Conservation (phyloP, 2,797 vertebrate species). For the Cossypha polioptera region DNA sequence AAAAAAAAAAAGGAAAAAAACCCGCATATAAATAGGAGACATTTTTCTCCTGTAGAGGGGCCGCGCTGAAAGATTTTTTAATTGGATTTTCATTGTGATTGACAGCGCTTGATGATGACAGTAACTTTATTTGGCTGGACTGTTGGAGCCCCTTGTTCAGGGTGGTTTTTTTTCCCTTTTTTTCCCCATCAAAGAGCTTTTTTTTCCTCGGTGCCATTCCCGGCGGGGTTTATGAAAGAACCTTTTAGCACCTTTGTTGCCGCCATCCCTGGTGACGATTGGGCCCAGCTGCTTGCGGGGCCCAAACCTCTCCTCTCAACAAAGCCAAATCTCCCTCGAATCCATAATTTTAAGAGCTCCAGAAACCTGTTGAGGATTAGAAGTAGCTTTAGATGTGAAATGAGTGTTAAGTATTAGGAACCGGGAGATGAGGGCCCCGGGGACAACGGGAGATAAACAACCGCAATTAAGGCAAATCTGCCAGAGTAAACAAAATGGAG, state of each 20-base stretch:
- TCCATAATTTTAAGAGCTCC: slow-evolving; percentile 79
- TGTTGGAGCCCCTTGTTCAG: slow-evolving; percentile 61
- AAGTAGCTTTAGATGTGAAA: slow-evolving; percentile 82
- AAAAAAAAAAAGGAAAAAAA: neutral
- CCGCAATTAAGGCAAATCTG: slow-evolving; percentile 84
- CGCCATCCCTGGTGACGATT: slow-evolving; percentile 82
- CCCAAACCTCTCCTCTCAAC: slow-evolving; percentile 79
- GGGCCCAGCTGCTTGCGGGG: slow-evolving; percentile 86
- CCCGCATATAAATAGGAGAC: slow-evolving; percentile 63
- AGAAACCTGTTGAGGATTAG: slow-evolving; percentile 83
- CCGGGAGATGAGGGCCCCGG: slow-evolving; percentile 79
- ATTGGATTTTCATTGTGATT: slow-evolving; percentile 81
- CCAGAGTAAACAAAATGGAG: slow-evolving; percentile 84
- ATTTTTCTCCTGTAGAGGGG: slow-evolving; percentile 72
- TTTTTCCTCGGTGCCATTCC: slow-evolving; percentile 70
- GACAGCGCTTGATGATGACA: slow-evolving; percentile 76
- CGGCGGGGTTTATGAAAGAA: slow-evolving; percentile 84
- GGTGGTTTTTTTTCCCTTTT: neutral
- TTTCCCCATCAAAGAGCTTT: slow-evolving; percentile 68
- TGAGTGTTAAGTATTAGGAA: slow-evolving; percentile 86
- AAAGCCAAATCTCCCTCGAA: slow-evolving; percentile 82
- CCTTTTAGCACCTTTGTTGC: slow-evolving; percentile 96
- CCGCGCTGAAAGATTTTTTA: slow-evolving; percentile 68
- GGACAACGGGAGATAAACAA: slow-evolving; percentile 80
- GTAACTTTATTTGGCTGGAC: slow-evolving; percentile 79